Conservation (phyloP, 2,113 vertebrate species). For the Puntigrus tetrazona region DNA sequence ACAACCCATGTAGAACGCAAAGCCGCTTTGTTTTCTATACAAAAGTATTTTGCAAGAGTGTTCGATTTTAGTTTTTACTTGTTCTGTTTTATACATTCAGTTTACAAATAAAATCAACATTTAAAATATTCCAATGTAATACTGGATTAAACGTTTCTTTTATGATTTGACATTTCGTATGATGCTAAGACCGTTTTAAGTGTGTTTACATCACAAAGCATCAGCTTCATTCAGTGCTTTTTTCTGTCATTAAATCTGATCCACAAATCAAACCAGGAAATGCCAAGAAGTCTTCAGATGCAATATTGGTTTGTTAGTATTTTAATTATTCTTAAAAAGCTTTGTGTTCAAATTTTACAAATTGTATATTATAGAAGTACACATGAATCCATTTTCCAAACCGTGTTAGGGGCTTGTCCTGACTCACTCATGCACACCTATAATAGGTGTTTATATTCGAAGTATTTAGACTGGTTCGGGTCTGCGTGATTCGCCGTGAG, state of each 20-base stretch:
- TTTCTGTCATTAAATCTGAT: background rate
- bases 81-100: constrained; percentile 1
- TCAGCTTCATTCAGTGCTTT: background rate
- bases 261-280: background rate
- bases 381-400: too few species aligned
- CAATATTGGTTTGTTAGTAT: background rate
- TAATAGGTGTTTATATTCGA: too few species aligned
- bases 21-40: background rate
- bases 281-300: background rate
- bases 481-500: too few species aligned
- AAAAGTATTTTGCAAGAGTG: background rate
- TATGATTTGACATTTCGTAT: background rate
- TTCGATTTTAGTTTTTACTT: background rate
- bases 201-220: background rate
- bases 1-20: background rate
- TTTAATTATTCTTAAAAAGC: too few species aligned
- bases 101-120: background rate
- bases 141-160: background rate
- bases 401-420: too few species aligned
- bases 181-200: background rate
- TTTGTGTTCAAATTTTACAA: too few species aligned
- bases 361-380: too few species aligned
- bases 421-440: too few species aligned
- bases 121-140: background rate
- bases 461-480: too few species aligned